Evolutionary conservation across 2,113 vertebrate species (phyloP).

Genomic region (Montifringilla adamsi): DNA sequence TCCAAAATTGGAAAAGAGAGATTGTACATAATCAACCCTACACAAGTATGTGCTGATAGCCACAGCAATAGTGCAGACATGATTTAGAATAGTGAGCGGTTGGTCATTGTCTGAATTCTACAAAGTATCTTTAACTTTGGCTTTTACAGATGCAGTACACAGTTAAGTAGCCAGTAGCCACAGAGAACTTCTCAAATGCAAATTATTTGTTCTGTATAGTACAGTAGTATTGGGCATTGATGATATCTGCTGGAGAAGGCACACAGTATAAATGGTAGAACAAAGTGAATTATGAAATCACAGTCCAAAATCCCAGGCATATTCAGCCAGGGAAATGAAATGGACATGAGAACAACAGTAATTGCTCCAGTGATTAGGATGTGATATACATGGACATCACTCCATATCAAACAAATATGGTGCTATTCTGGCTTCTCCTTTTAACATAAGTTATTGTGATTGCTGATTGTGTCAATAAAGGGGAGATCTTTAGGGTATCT

Average conservation of each 20-base stretch:
- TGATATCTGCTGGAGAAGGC: slow-evolving; percentile 26
- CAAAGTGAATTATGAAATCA: neutral
- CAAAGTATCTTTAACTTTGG: neutral
- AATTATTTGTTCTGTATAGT: slow-evolving; percentile 12
- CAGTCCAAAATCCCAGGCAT: neutral
- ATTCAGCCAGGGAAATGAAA: slow-evolving; percentile 11
- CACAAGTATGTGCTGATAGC: neutral
- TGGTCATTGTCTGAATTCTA: slow-evolving; percentile 41
- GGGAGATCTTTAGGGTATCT: neutral
- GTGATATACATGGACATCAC: neutral
- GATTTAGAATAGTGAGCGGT: neutral
- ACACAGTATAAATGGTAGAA: neutral
- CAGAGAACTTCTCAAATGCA: slow-evolving; percentile 38
- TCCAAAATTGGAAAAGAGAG: neutral
- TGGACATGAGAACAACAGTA: neutral
- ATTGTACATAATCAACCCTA: neutral
- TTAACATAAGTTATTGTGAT: neutral
- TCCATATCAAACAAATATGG: neutral
- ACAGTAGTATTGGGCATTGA: neutral
- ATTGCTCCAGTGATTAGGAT: neutral
- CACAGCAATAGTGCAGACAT: neutral
- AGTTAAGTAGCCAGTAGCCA: slow-evolving; percentile 45
- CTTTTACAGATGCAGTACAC: neutral
- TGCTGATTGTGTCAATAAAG: neutral
- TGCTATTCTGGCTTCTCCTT: neutral